Conservation (phyloP, 2,113 vertebrate genomes). For the Chionomys nivalis region DNA sequence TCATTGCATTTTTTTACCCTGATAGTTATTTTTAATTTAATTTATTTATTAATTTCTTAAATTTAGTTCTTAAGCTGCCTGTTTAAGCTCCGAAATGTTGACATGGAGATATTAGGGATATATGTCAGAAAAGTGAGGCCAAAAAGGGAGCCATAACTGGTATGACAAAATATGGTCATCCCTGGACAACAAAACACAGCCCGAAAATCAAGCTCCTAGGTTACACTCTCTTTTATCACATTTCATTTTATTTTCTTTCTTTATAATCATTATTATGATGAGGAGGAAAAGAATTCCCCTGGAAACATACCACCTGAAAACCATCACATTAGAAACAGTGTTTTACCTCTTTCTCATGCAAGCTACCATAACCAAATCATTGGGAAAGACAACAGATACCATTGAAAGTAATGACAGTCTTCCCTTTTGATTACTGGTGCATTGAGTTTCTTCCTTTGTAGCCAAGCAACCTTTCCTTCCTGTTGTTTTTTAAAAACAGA, state of each 20-base stretch:
- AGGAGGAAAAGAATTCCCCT: slow-evolving; percentile 11
- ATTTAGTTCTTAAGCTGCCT: background rate
- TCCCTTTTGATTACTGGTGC: background rate
- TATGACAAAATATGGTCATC: fast-evolving
- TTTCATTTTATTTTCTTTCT: background rate
- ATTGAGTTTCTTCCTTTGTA: background rate
- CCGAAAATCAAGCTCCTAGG: fast-evolving
- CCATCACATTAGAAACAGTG: background rate
- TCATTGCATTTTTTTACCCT: background rate
- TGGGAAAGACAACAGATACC: background rate
- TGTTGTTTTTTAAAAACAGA: background rate
- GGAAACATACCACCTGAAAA: background rate
- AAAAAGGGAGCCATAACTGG: background rate
- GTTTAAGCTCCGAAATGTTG: background rate
- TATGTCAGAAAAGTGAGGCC: background rate
- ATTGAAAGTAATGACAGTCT: background rate
- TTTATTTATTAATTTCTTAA: slow-evolving; percentile 6
- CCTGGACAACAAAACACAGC: background rate
- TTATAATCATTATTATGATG: background rate
- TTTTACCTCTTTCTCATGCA: slow-evolving; percentile 16
- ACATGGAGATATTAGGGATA: background rate
- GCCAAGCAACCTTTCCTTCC: background rate
- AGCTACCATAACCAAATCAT: background rate
- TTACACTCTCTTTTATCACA: background rate
- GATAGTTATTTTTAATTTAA: background rate